Conservation (phyloP, 2,797 vertebrate species). For the Bovichtus variegatus region DNA sequence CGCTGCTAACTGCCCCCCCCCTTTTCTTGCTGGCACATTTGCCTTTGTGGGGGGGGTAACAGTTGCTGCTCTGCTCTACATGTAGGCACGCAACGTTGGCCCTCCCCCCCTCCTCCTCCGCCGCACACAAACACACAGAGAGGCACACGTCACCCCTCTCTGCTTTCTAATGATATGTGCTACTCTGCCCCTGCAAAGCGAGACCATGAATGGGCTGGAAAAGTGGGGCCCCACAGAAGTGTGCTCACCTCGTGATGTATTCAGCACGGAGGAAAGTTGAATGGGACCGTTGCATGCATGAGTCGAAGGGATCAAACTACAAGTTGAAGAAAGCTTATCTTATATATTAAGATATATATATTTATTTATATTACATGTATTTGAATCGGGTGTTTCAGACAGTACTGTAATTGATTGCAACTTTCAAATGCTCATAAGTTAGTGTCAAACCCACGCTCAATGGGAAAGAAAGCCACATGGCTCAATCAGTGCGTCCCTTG, state of each 20-base stretch:
- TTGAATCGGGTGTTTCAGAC: too few species aligned
- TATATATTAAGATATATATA: background rate
- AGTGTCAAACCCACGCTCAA: slow-evolving; percentile 54
- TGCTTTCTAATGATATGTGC: slow-evolving; percentile 74
- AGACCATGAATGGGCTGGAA: slow-evolving; percentile 90
- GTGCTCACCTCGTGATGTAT: slow-evolving; percentile 44
- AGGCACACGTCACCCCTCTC: slow-evolving; percentile 51
- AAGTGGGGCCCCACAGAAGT: slow-evolving; percentile 69
- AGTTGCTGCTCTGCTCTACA: slow-evolving; percentile 61
- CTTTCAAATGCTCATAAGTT: slow-evolving; percentile 55
- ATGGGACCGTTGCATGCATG: slow-evolving; percentile 8
- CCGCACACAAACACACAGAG: slow-evolving; percentile 42
- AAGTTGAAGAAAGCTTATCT: background rate
- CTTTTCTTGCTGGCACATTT: slow-evolving; percentile 56
- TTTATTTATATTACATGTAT: too few species aligned
- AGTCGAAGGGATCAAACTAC: background rate
- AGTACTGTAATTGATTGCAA: slow-evolving; percentile 47
- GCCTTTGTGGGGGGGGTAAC: slow-evolving; percentile 64
- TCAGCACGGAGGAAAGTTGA: slow-evolving; percentile 38
- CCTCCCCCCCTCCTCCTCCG: slow-evolving; percentile 32
- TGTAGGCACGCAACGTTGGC: slow-evolving; percentile 54
- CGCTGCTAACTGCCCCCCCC: slow-evolving; percentile 29
- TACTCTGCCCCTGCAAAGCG: slow-evolving; percentile 78
- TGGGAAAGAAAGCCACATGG: slow-evolving; percentile 45
- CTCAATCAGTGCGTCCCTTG: slow-evolving; percentile 60